These are phyloP conservation scores for Brevimyrus niger DNA, from an alignment of 2,113 vertebrate species.

Conservation along the genomic window DNA sequence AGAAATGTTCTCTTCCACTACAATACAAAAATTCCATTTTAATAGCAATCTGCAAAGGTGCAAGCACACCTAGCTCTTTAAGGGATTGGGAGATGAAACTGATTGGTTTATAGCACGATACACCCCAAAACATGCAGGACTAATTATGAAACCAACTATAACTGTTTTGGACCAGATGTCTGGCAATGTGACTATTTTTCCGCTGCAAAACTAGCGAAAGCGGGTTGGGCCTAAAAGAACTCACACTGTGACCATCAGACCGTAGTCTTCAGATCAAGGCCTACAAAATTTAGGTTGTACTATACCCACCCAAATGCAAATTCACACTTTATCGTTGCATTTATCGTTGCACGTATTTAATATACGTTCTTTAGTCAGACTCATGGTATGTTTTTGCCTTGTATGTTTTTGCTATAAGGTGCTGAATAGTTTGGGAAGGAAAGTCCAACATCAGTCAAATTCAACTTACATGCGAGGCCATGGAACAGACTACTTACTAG, in stretches of 20 bases:
- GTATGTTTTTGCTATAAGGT: background rate
- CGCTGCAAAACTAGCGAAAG: background rate
- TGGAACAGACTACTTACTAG: background rate
- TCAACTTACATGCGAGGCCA: background rate
- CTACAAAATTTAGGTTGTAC: background rate
- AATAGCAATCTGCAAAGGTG: background rate
- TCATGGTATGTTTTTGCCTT: background rate
- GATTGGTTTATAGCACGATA: background rate
- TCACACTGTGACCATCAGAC: background rate
- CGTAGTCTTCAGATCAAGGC: background rate
- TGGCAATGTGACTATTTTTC: background rate
- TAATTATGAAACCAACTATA: background rate
- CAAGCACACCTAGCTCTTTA: background rate
- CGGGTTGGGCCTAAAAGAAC: background rate
- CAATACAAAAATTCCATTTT: background rate
- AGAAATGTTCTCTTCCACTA: background rate
- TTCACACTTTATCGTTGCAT: background rate
- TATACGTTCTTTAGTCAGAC: background rate
- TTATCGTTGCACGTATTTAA: background rate
- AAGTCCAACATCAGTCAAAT: background rate
- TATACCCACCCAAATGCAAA: background rate
- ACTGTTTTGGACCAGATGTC: background rate
- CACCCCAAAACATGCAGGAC: background rate
- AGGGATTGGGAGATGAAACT: background rate
- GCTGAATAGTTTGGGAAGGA: background rate